Conservation (phyloP, 2,888 invertebrate species). For the Noctua janthina region DNA sequence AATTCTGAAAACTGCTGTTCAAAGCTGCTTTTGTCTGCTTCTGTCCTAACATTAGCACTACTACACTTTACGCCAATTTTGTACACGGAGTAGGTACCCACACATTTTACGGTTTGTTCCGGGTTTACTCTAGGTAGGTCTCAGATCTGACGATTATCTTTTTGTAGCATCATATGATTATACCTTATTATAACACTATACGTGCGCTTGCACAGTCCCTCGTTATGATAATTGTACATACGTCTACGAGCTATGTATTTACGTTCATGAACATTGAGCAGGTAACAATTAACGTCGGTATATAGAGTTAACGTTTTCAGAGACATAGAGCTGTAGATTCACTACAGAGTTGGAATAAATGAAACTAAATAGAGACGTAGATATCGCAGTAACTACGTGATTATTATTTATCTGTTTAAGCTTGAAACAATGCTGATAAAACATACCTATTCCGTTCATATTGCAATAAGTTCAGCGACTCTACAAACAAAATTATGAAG, state of each 20-base stretch:
- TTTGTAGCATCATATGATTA: constrained; percentile 29
- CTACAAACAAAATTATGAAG: too few species aligned
- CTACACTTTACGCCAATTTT: neutral
- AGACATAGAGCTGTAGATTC: neutral
- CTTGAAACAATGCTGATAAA: neutral
- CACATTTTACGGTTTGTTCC: neutral
- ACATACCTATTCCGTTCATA: neutral
- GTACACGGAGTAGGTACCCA: neutral
- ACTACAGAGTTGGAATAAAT: neutral
- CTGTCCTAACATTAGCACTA: neutral
- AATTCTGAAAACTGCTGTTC: neutral
- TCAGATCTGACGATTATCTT: constrained; percentile 6
- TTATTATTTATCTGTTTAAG: neutral
- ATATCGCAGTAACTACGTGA: neutral
- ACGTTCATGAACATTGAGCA: constrained; percentile 25
- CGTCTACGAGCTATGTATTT: constrained; percentile 12
- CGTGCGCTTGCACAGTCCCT: constrained; percentile 15
- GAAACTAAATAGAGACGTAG: neutral
- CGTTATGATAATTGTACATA: constrained; percentile 42
- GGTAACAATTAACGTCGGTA: neutral
- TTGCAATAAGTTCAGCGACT: neutral
- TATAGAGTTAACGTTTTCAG: constrained; percentile 6
- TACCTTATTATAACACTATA: constrained; percentile 7
- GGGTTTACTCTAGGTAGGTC: neutral
- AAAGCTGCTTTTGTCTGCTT: too few species aligned